Evolutionary conservation across 2,888 invertebrate species (phyloP), one percentile per base, ranked within the genome.

Genomic region (Hoplodrina ambigua): DNA sequence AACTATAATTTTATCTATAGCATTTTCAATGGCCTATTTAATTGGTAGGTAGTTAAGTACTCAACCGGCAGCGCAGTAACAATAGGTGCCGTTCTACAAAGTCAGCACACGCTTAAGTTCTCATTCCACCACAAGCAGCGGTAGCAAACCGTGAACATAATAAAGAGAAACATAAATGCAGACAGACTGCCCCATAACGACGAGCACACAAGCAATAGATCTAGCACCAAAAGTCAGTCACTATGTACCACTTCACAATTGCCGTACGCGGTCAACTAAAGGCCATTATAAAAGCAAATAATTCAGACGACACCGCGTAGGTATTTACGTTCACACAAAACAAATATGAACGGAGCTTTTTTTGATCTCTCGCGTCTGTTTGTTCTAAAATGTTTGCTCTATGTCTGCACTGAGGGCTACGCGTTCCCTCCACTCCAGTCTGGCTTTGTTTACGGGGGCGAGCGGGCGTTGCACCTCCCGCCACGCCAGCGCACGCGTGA

Each of bases 401-500:
- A 83, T 93, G 92, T 81, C 88, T 86, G 88, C 82, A 83, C 80
- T 75, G 87, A 89, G 86, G 89, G 72, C 73, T 74, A 87, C 83
- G 82, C 82, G 83, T 83, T 88, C 78, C 73, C 78, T 61, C 73
- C 80, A 86, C 79, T 89, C 86, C 93, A 95, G 95, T 95, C 93
- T 87, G 91, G 89, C 92, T 91, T 91, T 91, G 92, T 91, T 89
- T 87, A 88, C 89, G 89, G 86, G 90, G 88, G 89, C 85, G 92
- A 82, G 82, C 90, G 93, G 92, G 87, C 92, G 94, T 92, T 89
- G 89, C 88, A 88, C 91, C 85, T 85, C 77, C 69, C 71, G 69
- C 66, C 69, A 58, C 56, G 61, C 67, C 56, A 69, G 84, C 85
- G 85, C 85, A 85, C 89, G 87, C 86, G 88, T 88, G 85, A 87